phyloP scores from a whole-genome alignment of 2,797 vertebrate genomes.

The Trichosurus vulpecula region DNA sequence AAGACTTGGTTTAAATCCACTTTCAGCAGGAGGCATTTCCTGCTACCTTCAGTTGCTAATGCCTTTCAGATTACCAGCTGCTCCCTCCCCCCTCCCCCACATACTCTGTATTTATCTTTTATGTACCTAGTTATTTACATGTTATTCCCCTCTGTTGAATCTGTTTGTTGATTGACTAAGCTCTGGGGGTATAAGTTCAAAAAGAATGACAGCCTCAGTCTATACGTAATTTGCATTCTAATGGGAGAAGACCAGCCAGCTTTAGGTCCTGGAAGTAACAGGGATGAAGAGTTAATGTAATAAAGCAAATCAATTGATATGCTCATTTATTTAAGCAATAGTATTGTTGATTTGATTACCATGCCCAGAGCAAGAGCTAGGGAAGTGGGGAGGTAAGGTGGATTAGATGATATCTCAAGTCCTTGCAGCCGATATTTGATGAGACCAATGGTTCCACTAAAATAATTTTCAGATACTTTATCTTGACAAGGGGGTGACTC shows the following conservation, averaged over 20 bases:
- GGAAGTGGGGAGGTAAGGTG: neutral
- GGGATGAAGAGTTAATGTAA: neutral
- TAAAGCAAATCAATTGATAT: neutral
- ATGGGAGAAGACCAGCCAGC: too few species aligned
- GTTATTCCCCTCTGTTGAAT: neutral
- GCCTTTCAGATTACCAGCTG: neutral
- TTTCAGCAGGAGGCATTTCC: neutral
- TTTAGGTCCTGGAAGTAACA: neutral
- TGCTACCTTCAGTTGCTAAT: neutral
- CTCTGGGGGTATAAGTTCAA: neutral
- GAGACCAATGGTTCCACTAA: neutral
- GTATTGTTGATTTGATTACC: neutral
- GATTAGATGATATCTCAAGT: neutral
- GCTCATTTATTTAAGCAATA: neutral
- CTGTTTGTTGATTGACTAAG: neutral
- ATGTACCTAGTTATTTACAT: neutral
- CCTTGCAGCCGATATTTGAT: neutral
- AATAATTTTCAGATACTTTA: neutral
- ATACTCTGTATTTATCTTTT: neutral
- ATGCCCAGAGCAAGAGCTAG: neutral
- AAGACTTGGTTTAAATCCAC: neutral
- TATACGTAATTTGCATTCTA: neutral
- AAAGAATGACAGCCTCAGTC: neutral
- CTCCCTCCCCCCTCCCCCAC: too few species aligned
- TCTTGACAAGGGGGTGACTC: neutral